Percentiles rank a stretch among this genome's conserved stretches.
phyloP scores from a whole-genome alignment of 2,113 vertebrate genomes.

The Phasianus colchicus region DNA sequence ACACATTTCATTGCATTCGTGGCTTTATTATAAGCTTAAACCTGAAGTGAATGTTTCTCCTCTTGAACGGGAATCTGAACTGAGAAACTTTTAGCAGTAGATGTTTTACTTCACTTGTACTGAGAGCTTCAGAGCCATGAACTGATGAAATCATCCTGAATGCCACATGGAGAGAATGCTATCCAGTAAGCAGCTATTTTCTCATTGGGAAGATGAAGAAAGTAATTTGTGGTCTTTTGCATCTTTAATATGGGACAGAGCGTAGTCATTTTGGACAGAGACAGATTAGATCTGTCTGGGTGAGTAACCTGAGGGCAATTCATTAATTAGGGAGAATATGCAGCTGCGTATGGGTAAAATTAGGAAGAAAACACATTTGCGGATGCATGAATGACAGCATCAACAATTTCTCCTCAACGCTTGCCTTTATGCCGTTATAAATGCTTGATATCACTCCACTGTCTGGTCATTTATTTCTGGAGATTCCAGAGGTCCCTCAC shows the following conservation, averaged over 20 bases:
- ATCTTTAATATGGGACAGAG: slow-evolving; percentile 59
- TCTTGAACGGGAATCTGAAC: not conserved
- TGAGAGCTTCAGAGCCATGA: not conserved
- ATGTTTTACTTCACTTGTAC: not conserved
- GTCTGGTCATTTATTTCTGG: not conserved
- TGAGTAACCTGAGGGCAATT: slow-evolving; percentile 57
- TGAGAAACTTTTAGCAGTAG: not conserved
- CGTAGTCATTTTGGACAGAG: slow-evolving; percentile 68
- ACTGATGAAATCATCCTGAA: slow-evolving; percentile 5
- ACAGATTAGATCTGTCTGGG: slow-evolving; percentile 64
- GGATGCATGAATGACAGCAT: not conserved
- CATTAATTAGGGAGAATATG: slow-evolving; percentile 66
- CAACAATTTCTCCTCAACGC: not conserved
- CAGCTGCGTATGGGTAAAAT: slow-evolving; percentile 42
- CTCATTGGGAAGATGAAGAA: slow-evolving; percentile 32
- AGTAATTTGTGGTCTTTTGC: slow-evolving; percentile 64
- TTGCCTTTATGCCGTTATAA: not conserved
- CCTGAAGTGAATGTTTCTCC: not conserved
- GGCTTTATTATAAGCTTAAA: not conserved
- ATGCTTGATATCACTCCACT: not conserved
- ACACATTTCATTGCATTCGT: not conserved
- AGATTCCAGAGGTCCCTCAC: not conserved
- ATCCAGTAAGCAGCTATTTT: not conserved
- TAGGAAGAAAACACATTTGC: slow-evolving; percentile 1
- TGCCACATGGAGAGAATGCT: not conserved